Evolutionary conservation across 2,888 invertebrate genomes (phyloP).

Genomic region (Rhabditoides inermis): DNA sequence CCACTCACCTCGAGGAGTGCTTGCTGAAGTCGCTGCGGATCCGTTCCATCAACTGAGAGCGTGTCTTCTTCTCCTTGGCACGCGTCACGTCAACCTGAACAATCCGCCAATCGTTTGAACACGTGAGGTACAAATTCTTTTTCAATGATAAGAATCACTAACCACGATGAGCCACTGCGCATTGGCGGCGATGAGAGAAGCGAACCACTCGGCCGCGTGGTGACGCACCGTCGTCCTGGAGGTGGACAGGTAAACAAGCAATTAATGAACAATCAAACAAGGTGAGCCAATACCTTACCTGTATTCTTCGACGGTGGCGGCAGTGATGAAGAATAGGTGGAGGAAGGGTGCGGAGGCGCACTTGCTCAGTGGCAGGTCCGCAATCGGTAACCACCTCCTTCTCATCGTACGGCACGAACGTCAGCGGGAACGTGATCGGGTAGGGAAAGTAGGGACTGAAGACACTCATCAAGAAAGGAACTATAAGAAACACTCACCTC

Average conservation of each 20-base stretch:
- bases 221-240: slow-evolving; percentile 36
- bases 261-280: not conserved
- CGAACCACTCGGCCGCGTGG: slow-evolving; percentile 49
- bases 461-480: not conserved
- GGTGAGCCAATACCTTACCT: not conserved
- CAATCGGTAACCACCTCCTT: slow-evolving; percentile 22
- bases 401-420: slow-evolving; percentile 36
- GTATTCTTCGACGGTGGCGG: slow-evolving; percentile 3
- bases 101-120: too few relatives aligned
- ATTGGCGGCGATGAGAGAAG: slow-evolving; percentile 21
- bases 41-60: slow-evolving; percentile 37
- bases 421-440: slow-evolving; percentile 26
- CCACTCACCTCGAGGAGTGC: slow-evolving; percentile 16
- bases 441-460: slow-evolving; percentile 11
- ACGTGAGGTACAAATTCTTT: too few relatives aligned
- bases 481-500: slow-evolving; percentile 5
- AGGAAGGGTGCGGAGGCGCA: slow-evolving; percentile 32
- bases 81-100: slow-evolving; percentile 40
- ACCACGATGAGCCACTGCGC: slow-evolving; percentile 47
- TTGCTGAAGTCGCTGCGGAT: slow-evolving; percentile 41
- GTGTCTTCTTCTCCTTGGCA: slow-evolving; percentile 42
- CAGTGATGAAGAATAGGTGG: slow-evolving; percentile 42
- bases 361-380: slow-evolving; percentile 15
- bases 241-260: not conserved
- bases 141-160: too few relatives aligned